These are phyloP conservation scores for Erythrolamprus reginae DNA, from an alignment of 2,113 vertebrate species.

Conservation along the genomic window DNA sequence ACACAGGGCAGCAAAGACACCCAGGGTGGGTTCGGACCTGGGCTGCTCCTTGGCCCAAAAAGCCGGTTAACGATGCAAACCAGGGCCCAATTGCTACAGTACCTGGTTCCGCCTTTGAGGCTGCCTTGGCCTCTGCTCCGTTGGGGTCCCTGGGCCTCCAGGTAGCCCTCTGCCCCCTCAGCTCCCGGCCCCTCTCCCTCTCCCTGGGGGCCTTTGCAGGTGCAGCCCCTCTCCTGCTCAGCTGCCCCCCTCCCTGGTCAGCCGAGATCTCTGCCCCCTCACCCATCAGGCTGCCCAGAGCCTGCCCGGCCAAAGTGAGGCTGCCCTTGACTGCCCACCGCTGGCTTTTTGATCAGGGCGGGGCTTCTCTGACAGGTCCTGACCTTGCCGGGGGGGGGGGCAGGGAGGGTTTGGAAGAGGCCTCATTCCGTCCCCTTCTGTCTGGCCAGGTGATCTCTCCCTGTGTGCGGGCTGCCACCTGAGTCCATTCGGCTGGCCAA, in stretches of 20 bases:
- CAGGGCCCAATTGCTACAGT: rapidly evolving
- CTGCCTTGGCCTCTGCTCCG: not conserved
- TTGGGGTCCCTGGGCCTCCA: not conserved
- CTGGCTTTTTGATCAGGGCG: not conserved
- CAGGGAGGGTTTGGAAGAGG: not conserved
- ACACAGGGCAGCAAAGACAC: too few species aligned
- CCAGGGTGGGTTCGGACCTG: not conserved
- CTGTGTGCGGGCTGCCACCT: not conserved
- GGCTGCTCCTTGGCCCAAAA: not conserved
- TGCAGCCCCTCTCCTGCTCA: not conserved
- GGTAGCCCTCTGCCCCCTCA: not conserved
- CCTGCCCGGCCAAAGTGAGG: not conserved
- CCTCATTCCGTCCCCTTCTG: not conserved
- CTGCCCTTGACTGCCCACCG: too few species aligned
- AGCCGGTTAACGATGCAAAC: too few species aligned
- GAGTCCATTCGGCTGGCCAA: not conserved
- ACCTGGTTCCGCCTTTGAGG: not conserved
- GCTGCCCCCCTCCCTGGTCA: not conserved
- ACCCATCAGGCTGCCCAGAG: not conserved
- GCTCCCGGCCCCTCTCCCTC: not conserved
- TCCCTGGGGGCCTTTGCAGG: not conserved
- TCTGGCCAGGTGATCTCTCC: not conserved
- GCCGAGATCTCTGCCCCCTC: not conserved
- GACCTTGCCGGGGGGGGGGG: not conserved
- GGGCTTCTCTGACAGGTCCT: not conserved